phyloP scores from a whole-genome alignment of 2,113 vertebrate genomes.

The Capra hircus region DNA sequence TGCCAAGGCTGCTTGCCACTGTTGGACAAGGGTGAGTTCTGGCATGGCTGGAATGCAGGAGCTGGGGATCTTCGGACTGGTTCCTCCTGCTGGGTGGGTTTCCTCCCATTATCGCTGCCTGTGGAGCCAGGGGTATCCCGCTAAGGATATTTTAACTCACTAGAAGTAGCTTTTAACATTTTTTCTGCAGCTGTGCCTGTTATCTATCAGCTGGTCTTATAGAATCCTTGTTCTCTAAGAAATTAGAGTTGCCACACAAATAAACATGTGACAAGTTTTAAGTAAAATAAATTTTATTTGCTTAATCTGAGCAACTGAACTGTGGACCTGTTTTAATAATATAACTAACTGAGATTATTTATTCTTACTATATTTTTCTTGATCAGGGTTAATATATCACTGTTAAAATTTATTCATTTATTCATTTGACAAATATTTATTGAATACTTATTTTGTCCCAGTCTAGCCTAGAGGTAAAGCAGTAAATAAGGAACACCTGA shows the following conservation, averaged over 20 bases:
- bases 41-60: neutral
- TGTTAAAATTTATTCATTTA: slow-evolving; percentile 23
- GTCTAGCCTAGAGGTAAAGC: neutral
- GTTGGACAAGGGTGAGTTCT: neutral
- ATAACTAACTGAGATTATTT: neutral
- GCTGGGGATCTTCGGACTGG: neutral
- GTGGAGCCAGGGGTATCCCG: neutral
- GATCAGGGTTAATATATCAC: neutral
- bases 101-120: neutral
- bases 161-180: neutral
- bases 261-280: neutral
- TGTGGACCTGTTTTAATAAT: neutral
- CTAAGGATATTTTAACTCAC: neutral
- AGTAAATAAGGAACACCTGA: neutral
- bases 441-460: slow-evolving; percentile 3
- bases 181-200: neutral
- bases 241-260: neutral
- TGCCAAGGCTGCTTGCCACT: neutral
- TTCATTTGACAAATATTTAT: neutral
- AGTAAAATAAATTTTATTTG: neutral
- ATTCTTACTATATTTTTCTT: slow-evolving; percentile 9
- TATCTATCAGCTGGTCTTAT: neutral
- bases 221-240: neutral
- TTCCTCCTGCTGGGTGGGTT: neutral
- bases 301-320: neutral